A percentile compares a stretch with the other conserved stretches of the same genome.
Evolutionary conservation across 1,140 invertebrate species (phyloP).

Genomic region (Sycobia sp.): DNA sequence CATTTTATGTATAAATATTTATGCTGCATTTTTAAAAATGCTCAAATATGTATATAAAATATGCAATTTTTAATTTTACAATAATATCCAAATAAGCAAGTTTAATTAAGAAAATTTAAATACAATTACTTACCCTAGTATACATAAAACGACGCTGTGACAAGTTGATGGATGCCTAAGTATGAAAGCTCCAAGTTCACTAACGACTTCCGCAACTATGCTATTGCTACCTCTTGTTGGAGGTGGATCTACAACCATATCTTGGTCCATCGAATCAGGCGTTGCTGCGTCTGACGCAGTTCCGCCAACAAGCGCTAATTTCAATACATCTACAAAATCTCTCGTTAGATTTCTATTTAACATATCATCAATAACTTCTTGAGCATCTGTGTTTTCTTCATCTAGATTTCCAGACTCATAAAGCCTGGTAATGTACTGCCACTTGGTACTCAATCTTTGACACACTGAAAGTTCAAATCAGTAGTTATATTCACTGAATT

Average conservation of each 20-base stretch:
- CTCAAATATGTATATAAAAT: too few relatives aligned
- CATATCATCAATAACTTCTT: conserved; percentile 89
- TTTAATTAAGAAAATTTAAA: too few relatives aligned
- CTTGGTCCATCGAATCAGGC: conserved; percentile 70
- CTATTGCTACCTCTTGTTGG: conserved; percentile 64
- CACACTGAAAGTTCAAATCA: conserved; percentile 69
- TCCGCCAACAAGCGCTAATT: conserved; percentile 68
- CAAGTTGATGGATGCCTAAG: conserved; percentile 70
- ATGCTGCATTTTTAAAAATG: too few relatives aligned
- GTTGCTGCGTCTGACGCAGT: conserved; percentile 57
- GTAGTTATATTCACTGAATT: conserved; percentile 24
- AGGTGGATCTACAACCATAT: conserved; percentile 67
- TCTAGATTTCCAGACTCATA: conserved; percentile 77
- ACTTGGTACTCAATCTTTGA: conserved; percentile 74
- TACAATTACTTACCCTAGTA: conserved; percentile 61
- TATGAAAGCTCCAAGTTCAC: conserved; percentile 74
- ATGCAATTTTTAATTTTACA: too few relatives aligned
- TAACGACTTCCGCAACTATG: conserved; percentile 70
- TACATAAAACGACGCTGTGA: conserved; percentile 68
- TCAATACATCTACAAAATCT: conserved; percentile 84
- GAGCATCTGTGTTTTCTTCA: conserved; percentile 80
- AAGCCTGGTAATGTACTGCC: conserved; percentile 76
- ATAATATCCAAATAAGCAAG: too few relatives aligned
- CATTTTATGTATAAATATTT: too few relatives aligned
- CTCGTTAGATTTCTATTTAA: conserved; percentile 83